Conservation (phyloP, 2,797 vertebrate genomes). For the Brotogeris chrysoptera region DNA sequence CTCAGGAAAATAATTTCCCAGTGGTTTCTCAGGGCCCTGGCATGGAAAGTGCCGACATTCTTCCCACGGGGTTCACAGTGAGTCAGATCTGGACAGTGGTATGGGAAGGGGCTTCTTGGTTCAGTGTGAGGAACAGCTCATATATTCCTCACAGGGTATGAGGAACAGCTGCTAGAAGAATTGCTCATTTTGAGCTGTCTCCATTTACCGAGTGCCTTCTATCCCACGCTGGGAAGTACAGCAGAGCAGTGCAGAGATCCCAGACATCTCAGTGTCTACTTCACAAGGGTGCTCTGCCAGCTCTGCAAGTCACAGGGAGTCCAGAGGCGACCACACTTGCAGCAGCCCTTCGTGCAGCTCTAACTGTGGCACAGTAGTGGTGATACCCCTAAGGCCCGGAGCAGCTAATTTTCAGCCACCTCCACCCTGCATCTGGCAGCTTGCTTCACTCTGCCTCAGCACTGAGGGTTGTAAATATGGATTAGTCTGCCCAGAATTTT, state of each 20-base stretch:
- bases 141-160: neutral
- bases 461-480: neutral
- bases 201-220: accelerated
- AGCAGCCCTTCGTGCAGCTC: accelerated
- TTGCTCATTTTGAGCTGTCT: accelerated
- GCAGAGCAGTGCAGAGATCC: neutral
- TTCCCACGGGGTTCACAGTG: neutral
- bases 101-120: neutral
- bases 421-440: neutral
- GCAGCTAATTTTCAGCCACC: neutral
- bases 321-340: neutral
- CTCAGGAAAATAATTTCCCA: neutral
- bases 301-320: neutral
- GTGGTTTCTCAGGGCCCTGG: neutral
- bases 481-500: neutral
- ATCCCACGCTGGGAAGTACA: neutral
- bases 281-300: neutral
- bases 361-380: neutral
- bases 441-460: neutral
- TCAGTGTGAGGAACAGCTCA: neutral
- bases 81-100: neutral
- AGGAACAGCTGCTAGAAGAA: neutral
- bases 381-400: neutral
- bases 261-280: accelerated
- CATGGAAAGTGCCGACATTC: neutral